phyloP scores from a whole-genome alignment of 2,888 invertebrate species.

The Drosophila ustulata region DNA sequence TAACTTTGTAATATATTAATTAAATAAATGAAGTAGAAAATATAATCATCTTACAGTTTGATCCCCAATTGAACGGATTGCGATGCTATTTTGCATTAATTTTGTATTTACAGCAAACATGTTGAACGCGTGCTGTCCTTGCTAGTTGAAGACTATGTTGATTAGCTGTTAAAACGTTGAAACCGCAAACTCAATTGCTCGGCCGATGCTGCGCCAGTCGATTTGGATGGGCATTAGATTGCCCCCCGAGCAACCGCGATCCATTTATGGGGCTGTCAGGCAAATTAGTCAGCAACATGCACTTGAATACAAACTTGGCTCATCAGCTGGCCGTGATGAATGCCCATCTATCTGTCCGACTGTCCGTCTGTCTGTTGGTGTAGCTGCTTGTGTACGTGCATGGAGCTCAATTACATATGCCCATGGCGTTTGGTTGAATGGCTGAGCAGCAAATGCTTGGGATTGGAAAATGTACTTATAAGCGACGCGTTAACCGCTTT shows the following conservation, averaged over 20 bases:
- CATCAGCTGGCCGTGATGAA: conserved; percentile 42
- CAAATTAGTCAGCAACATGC: conserved; percentile 63
- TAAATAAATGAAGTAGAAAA: no score
- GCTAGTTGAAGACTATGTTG: conserved; percentile 45
- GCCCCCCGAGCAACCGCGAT: conserved; percentile 40
- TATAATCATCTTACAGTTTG: no score
- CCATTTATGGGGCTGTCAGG: conserved; percentile 57
- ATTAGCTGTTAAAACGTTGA: conserved; percentile 63
- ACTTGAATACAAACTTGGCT: conserved; percentile 54
- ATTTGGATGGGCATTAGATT: conserved; percentile 40
- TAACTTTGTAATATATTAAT: no score
- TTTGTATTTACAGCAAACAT: neutral
- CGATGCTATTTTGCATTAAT: neutral
- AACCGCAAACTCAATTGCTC: conserved; percentile 52
- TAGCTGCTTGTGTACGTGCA: conserved; percentile 39
- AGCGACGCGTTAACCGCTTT: conserved; percentile 69
- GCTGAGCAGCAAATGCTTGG: conserved; percentile 8
- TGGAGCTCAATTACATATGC: conserved; percentile 63
- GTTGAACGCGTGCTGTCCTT: conserved; percentile 12
- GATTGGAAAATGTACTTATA: conserved; percentile 39
- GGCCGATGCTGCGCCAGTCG: conserved; percentile 13
- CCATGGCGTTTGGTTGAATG: conserved; percentile 12
- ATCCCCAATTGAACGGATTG: no score
- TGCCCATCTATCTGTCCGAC: conserved; percentile 15
- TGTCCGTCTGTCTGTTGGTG: conserved; percentile 17